Evolutionary conservation across 2,888 invertebrate genomes (phyloP), one percentile per base, ranked within the genome.

Genomic region (Muschampia plurimacula): DNA sequence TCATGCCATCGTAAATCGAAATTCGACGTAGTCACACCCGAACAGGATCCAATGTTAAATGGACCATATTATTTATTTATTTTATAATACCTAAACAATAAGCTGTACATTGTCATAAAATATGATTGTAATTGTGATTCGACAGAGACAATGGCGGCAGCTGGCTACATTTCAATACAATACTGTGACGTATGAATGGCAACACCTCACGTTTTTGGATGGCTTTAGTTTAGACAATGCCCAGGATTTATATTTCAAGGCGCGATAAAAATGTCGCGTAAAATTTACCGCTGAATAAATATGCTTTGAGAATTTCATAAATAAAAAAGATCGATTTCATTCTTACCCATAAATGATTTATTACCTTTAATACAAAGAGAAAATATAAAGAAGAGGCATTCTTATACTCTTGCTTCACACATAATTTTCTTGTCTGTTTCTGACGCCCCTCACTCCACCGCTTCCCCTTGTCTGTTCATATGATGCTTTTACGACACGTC

Each of bases 181-280:
- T 55, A 55, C n/a, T 22, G 55, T 55, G 55, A 55, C 55, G 55
- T 55, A 55, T 55, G 52, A 55, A 55, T 55, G 55, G 55, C 55
- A 55, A 55, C 55, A 55, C 55, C 22, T 55, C 55, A 7, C 13
- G 22, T 9, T 13, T 55, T n/a, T 8, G 55, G 12, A 7, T 8
- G 55, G 55, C 9, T 55, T 55, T 15, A 55, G 22, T n/a, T n/a
- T n/a, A 22, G 22, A 39, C 39, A 39, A 39, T 39, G 39, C 39
- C 7, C 39, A 39, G 6, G 39, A 39, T 39, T 39, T 39, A 39
- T 39, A 6, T 22, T 22, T 22, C 22, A 22, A 22, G 22, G 22
- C 22, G 22, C 22, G 22, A 22, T 0, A 22, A 22, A 22, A 22
- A 22, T 22, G 22, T 22, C 22, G 22, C 52, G 52, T 49, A 4